Evolutionary conservation across 2,797 vertebrate genomes (phyloP), one percentile per base, ranked within the genome.

Genomic region (Schizopygopsis malacanthus): DNA sequence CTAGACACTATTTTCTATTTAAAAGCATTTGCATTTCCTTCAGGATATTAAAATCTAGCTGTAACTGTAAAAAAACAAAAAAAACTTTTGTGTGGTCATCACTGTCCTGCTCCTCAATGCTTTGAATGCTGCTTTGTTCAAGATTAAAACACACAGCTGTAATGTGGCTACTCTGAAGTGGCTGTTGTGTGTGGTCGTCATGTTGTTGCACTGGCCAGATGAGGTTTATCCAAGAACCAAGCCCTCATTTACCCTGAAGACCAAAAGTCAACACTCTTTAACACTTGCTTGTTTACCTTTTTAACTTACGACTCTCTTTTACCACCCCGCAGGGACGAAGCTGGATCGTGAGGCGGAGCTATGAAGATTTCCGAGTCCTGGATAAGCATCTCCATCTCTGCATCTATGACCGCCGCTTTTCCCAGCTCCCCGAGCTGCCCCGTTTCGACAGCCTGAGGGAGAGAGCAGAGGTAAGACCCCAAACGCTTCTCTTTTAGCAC

Each of bases 341-440:
- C 93, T 99, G 98, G 98, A 98, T 99, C 28, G 97, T 99, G 92
- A 99, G 97, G 91, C 95, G 98, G 91, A 99, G 97, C 94, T 99
- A 99, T 95, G 98, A 99, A 95, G 98, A 99, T 95, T 99, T 99
- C 90, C 91, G 98, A 20, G 97, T 99, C 47, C 96, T 99, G 87
- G 98, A 99, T 92, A 99, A 99, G 73, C 98, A 99, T 86, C 97
- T 99, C 88, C 98, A 99, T 92, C 95, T 99, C 5, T 99, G 98
- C 92, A 99, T 99, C 90, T 99, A 99, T 47, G 98, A 99, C 93
- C 95, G 98, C 6, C 97, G 98, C 82, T 99, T 99, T 94, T 99
- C 98, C 25, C 98, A 99, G 95, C 97, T 99, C 85, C 93, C 97
- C 0, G 98, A 99, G 95, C 95, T 99, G 85, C 98, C 97, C 2